These are phyloP conservation scores for Hyperoplus lanceolatus DNA, from an alignment of 2,797 vertebrate species.

Conservation along the genomic window DNA sequence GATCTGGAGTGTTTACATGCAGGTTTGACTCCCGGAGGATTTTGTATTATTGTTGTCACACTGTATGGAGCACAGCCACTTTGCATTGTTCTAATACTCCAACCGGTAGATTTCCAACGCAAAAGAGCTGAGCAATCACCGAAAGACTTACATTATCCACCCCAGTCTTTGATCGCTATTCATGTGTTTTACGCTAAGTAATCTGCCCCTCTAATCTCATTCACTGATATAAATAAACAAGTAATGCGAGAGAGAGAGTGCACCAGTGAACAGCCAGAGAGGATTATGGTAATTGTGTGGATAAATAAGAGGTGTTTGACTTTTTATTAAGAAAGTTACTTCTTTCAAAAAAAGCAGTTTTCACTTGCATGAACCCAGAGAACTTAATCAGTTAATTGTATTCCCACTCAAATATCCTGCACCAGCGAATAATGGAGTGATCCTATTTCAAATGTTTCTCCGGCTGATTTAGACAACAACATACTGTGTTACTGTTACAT, in stretches of 20 bases:
- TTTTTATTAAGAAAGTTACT: constrained; percentile 75
- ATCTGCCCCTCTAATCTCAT: constrained; percentile 88
- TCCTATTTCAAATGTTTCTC: constrained; percentile 16
- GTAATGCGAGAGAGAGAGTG: constrained; percentile 82
- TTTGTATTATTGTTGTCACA: constrained; percentile 83
- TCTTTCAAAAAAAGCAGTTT: constrained; percentile 44
- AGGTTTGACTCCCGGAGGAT: constrained; percentile 79
- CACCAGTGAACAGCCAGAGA: constrained; percentile 83
- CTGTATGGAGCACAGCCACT: constrained; percentile 78
- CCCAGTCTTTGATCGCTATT: constrained; percentile 86
- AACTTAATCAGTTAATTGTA: constrained; percentile 46
- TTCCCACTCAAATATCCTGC: constrained; percentile 38
- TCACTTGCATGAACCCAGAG: constrained; percentile 30
- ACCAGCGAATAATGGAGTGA: constrained; percentile 25
- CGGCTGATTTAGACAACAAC: constrained; percentile 5
- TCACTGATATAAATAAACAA: constrained; percentile 90
- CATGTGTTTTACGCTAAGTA: constrained; percentile 84
- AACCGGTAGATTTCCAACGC: constrained; percentile 68
- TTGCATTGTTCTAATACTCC: constrained; percentile 85
- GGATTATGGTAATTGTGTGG: constrained; percentile 88
- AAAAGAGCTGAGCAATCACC: constrained; percentile 83
- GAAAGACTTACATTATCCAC: constrained; percentile 87
- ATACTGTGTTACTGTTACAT: constrained; percentile 9
- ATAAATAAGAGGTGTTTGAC: constrained; percentile 85
- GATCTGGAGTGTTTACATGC: constrained; percentile 80